phyloP scores from a whole-genome alignment of 2,113 vertebrate species.

The Okapia johnstoni region DNA sequence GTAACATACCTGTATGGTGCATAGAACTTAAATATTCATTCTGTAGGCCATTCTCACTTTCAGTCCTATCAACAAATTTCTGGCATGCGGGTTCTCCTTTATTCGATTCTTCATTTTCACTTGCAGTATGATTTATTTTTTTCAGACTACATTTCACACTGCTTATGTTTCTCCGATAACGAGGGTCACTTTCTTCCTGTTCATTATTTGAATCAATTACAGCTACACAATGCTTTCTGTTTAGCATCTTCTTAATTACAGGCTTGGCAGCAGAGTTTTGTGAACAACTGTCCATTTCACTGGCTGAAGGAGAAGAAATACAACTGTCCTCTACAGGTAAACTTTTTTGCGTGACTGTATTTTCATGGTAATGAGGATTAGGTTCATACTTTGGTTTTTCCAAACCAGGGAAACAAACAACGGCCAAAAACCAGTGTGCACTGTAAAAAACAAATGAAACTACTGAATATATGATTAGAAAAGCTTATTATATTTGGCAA shows the following conservation, averaged over 20 bases:
- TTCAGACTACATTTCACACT: constrained; percentile 78
- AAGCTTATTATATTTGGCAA: constrained; percentile 34
- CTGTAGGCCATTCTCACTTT: constrained; percentile 80
- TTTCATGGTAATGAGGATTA: constrained; percentile 87
- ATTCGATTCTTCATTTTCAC: constrained; percentile 77
- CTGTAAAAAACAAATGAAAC: constrained; percentile 81
- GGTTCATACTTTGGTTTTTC: constrained; percentile 85
- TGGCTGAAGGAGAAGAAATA: constrained; percentile 76
- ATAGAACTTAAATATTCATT: constrained; percentile 81
- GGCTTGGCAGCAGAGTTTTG: constrained; percentile 78
- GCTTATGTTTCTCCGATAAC: constrained; percentile 75
- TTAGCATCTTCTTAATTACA: constrained; percentile 79
- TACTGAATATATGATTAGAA: constrained; percentile 35
- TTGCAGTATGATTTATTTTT: constrained; percentile 79
- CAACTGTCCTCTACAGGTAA: constrained; percentile 79
- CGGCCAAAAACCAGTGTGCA: constrained; percentile 98
- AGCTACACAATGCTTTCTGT: constrained; percentile 78
- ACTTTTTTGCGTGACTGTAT: constrained; percentile 72
- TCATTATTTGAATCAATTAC: constrained; percentile 76
- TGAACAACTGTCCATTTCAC: constrained; percentile 77
- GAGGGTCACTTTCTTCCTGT: constrained; percentile 78
- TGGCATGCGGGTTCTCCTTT: constrained; percentile 78
- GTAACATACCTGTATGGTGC: constrained; percentile 82
- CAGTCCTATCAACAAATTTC: constrained; percentile 78
- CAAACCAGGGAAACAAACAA: constrained; percentile 97